Conservation (phyloP, 2,113 vertebrate species). For the Mormyrus iriodes region DNA sequence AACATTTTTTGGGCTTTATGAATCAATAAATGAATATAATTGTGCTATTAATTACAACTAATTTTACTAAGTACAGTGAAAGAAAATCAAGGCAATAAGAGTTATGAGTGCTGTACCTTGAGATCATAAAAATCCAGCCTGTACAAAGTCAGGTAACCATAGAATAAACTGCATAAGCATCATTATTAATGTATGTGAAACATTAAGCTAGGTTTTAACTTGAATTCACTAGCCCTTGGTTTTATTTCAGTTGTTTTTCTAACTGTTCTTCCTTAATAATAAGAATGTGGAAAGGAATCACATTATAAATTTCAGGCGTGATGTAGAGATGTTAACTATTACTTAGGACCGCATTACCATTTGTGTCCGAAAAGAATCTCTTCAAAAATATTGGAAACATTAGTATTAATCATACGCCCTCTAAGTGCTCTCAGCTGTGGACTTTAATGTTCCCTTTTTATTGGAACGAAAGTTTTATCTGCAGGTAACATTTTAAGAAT, state of each 20-base stretch:
- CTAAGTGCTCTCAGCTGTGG: background rate
- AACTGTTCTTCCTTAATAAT: background rate
- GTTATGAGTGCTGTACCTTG: background rate
- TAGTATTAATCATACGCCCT: background rate
- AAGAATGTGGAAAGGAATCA: background rate
- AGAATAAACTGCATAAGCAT: background rate
- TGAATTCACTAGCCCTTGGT: background rate
- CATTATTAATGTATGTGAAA: background rate
- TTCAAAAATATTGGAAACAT: background rate
- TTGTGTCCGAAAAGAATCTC: background rate
- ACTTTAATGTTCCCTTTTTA: too few relatives aligned
- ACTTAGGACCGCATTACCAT: background rate
- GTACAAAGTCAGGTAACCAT: background rate
- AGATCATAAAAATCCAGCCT: too few relatives aligned
- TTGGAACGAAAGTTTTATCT: background rate
- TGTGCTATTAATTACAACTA: background rate
- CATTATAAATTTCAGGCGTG: background rate
- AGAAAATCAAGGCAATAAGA: background rate
- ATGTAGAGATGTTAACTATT: background rate
- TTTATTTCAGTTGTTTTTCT: background rate
- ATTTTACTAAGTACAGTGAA: background rate
- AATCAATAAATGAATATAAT: background rate
- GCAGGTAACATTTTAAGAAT: background rate
- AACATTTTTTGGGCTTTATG: background rate
- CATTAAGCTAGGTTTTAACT: background rate